Conservation (phyloP, 2,113 vertebrate species). For the Malurus cyaneus region DNA sequence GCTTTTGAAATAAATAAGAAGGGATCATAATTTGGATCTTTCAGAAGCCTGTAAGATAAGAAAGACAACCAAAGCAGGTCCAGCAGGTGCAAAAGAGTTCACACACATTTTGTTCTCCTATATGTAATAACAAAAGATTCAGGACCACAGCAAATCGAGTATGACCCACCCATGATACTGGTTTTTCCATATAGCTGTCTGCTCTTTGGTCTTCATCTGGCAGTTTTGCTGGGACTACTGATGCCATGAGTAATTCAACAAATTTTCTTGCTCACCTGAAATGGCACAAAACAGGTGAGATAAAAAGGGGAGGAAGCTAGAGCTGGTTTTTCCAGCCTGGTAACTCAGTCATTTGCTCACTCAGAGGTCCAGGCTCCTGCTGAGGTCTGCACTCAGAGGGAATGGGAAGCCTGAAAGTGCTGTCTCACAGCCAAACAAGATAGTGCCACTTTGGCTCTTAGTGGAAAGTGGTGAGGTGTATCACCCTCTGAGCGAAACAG, state of each 20-base stretch:
- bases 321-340: neutral
- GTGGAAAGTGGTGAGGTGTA: neutral
- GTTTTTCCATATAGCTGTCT: neutral
- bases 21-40: neutral
- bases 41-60: neutral
- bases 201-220: neutral
- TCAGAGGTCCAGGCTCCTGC: neutral
- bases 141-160: neutral
- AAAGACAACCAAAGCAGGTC: neutral
- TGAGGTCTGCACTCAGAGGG: neutral
- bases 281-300: neutral
- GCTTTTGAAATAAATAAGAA: neutral
- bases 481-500: neutral
- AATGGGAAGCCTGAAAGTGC: fast-evolving
- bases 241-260: neutral
- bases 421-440: neutral
- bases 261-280: neutral
- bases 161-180: neutral
- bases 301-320: neutral
- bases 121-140: neutral
- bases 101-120: neutral
- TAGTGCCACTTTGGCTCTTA: neutral
- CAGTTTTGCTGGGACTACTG: neutral
- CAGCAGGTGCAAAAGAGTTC: neutral
- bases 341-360: neutral